Base-by-base conservation (phyloP, 2,888 invertebrate genomes). In the Eremobia ochroleuca region DNA sequence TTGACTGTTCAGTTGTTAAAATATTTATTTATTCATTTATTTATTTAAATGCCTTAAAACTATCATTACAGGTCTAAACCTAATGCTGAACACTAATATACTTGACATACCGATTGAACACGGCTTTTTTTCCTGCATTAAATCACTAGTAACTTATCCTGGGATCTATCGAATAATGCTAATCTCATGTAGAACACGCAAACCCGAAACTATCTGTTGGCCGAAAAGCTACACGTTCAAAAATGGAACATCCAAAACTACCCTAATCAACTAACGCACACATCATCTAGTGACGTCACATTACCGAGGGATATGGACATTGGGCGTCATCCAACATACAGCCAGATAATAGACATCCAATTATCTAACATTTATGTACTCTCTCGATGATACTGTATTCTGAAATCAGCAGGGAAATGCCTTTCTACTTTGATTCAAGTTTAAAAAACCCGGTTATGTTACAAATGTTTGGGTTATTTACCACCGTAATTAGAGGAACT, bases 301-400 rank as follows among this genome's bases (percentile, higher is more conserved):
- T 76, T 67, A 67, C 58, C 49, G 8, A 49, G 40, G 31, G 15
- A 67, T 76, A 49, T 76, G 31, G 66, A 59, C 40, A 59, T 66
- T 76, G 25, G n/a, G 15, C 59, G 46, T 58, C 49, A 46, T 40
- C 76, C 46, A 76, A 4, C 37, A 40, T 59, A 31, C 40, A 5
- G 6, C 1, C 6, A n/a, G 40, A 59, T 67, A 73, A 62, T 28
- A 28, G 34, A 75, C 43, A 46, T 37, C 34, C 43, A 64, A 76
- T 28, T 55, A 55, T 18, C 34, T 43, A 25, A 34, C 21, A 18
- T 49, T 43, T 52, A 34, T 52, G 31, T 65, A 65, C 65, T n/a
- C 15, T 58, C 28, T 0, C 21, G 4, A 0, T 59, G n/a, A 49
- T 9, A 21, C 2, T n/a, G 21, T 11, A n/a, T n/a, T 49, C 5